phyloP scores from a whole-genome alignment of 2,797 vertebrate genomes.

The Megaceryle alcyon region DNA sequence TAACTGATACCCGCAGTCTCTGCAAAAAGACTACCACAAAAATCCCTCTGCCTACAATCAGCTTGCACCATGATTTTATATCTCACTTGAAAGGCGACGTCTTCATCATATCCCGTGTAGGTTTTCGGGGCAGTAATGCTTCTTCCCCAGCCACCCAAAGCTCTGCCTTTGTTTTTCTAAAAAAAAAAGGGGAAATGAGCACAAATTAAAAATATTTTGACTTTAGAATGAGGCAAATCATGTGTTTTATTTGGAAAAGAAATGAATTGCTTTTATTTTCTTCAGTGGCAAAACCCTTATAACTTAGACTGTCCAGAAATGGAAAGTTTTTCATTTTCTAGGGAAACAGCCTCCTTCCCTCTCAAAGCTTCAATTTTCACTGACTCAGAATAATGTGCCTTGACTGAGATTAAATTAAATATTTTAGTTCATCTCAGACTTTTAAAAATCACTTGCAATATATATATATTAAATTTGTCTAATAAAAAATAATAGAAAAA shows the following conservation, averaged over 20 bases:
- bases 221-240: accelerated
- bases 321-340: neutral
- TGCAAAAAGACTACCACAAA: neutral
- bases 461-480: neutral
- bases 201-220: neutral
- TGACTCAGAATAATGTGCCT: neutral
- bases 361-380: neutral
- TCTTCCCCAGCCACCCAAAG: neutral
- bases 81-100: accelerated
- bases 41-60: neutral
- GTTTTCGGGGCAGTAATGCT: accelerated
- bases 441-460: neutral
- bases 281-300: neutral
- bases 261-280: neutral
- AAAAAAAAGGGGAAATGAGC: neutral
- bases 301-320: neutral
- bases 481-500: neutral
- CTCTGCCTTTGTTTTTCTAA: neutral
- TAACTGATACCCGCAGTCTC: neutral
- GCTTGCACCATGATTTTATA: neutral
- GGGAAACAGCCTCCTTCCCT: neutral
- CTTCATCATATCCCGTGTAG: accelerated
- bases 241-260: neutral
- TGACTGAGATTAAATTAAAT: neutral
- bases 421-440: neutral